Evolutionary conservation across 2,888 invertebrate genomes (phyloP).

Genomic region (Hirtodrosophila trivittata): DNA sequence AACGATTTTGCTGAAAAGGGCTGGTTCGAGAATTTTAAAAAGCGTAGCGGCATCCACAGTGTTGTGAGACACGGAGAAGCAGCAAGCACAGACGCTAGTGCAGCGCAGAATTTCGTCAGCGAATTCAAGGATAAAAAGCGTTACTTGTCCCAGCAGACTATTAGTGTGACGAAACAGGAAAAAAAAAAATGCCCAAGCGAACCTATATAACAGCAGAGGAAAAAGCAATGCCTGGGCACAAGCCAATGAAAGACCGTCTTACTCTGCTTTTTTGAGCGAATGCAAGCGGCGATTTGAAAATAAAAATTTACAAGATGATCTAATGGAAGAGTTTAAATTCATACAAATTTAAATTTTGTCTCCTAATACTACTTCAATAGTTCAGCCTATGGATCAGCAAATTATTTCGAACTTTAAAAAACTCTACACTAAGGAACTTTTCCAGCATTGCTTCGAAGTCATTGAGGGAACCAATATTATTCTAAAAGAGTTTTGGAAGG

Average conservation of each 20-base stretch:
- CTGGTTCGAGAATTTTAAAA: conserved; percentile 10
- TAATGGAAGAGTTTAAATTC: no score
- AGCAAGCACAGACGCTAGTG: background rate
- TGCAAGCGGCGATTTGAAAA: no score
- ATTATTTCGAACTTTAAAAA: no score
- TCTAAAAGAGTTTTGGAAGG: no score
- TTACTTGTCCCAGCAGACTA: background rate
- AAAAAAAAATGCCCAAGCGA: conserved; percentile 8
- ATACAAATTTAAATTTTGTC: no score
- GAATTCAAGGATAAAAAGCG: conserved; percentile 1
- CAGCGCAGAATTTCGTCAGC: background rate
- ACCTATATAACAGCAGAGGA: conserved; percentile 1
- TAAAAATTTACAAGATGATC: no score
- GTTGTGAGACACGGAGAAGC: background rate
- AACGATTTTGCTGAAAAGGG: conserved; percentile 1
- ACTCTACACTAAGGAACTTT: no score
- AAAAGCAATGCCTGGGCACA: background rate
- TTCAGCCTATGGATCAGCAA: no score
- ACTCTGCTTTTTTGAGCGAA: no score
- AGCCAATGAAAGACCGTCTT: conserved; percentile 11
- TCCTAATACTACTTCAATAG: no score
- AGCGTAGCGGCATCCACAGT: conserved; percentile 1
- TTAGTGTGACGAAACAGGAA: background rate
- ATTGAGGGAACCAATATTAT: no score
- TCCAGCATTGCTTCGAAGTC: no score